Percentiles rank a stretch among this genome's conserved stretches.
Evolutionary conservation across 2,113 vertebrate genomes (phyloP).

Genomic region (chimpanzee (Pan troglodytes)): NHGRI_mPanTro3-v2.1_pri NC_072398.2:89130501-89131000

Average conservation of each 20-base stretch:
- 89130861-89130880: neutral
- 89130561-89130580: neutral
- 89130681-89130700: neutral
- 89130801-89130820: neutral
- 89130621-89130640: neutral
- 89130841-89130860: neutral
- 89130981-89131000: neutral
- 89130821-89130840: neutral
- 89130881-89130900: neutral
- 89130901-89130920: neutral
- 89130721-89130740: neutral
- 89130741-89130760: neutral
- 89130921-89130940: neutral
- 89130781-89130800: fast-evolving
- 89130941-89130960: neutral
- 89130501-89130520: neutral
- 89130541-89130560: neutral
- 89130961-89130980: neutral
- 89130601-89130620: neutral
- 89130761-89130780: neutral
- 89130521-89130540: neutral
- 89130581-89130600: neutral
- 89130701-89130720: neutral
- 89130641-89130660: neutral
- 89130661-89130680: neutral